Percentiles rank a stretch among this genome's conserved stretches.
phyloP scores from a whole-genome alignment of 1,140 invertebrate genomes.

The Bombus difficillimus region DNA sequence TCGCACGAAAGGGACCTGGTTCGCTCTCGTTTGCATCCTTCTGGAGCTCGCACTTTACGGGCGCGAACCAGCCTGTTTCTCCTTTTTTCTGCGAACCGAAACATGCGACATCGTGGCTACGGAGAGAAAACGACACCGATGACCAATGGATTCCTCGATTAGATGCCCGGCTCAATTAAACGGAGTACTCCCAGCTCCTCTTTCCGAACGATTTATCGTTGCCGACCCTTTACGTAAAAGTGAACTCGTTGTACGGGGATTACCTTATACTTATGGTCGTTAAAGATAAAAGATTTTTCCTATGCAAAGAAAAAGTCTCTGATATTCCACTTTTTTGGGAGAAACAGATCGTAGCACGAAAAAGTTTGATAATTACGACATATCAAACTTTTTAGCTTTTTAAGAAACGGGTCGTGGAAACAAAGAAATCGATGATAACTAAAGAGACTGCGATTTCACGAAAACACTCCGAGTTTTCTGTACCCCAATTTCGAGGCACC shows the following conservation, averaged over 20 bases:
- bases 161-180: constrained; percentile 34
- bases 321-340: neutral
- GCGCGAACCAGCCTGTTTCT: constrained; percentile 42
- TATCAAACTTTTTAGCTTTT: no score
- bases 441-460: neutral
- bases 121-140: constrained; percentile 20
- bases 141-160: constrained; percentile 34
- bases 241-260: neutral
- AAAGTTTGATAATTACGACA: neutral
- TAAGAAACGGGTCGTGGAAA: no score
- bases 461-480: neutral
- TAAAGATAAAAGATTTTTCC: neutral
- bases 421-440: neutral
- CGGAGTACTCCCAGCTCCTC: neutral
- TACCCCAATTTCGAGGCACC: no score
- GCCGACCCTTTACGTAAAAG: neutral
- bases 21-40: constrained; percentile 62
- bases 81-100: neutral
- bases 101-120: constrained; percentile 38
- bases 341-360: neutral
- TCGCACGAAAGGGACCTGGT: constrained; percentile 34
- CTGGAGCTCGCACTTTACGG: constrained; percentile 50
- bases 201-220: neutral
- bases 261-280: neutral
- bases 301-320: neutral